phyloP scores from a whole-genome alignment of 2,113 vertebrate species.

The Mormoops blainvillei region DNA sequence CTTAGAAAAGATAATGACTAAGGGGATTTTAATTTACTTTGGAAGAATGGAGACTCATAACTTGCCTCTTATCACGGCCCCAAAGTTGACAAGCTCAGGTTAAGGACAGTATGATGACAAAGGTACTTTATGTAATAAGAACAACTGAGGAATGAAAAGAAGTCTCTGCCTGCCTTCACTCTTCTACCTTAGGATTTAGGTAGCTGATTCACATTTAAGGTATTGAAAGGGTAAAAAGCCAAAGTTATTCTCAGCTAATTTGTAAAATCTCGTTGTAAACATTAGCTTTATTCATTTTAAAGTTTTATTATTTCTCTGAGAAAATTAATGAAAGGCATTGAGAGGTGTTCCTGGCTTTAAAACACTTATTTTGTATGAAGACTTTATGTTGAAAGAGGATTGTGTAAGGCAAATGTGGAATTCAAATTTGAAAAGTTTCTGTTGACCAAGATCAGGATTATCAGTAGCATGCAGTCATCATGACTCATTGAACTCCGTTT shows the following conservation, averaged over 20 bases:
- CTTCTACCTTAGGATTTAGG: neutral
- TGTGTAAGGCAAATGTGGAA: conserved; percentile 1
- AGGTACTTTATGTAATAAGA: neutral
- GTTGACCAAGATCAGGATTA: conserved; percentile 29
- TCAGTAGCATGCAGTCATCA: conserved; percentile 34
- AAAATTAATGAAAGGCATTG: neutral
- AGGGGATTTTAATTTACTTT: neutral
- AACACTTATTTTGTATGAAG: conserved; percentile 15
- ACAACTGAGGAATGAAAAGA: neutral
- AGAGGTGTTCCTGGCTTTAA: neutral
- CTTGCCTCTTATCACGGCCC: neutral
- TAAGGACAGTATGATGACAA: neutral
- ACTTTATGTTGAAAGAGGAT: neutral
- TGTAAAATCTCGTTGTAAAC: conserved; percentile 13
- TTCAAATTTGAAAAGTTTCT: conserved; percentile 42
- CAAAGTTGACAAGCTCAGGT: neutral
- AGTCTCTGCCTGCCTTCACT: neutral
- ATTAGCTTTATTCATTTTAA: neutral
- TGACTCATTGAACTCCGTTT: conserved; percentile 57
- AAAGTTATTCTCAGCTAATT: conserved; percentile 1
- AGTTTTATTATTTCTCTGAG: conserved; percentile 1
- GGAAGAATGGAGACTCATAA: neutral
- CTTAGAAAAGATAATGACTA: neutral
- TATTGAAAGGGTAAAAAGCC: neutral
- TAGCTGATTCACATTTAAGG: neutral